A percentile compares a stretch with the other conserved stretches of the same genome.
phyloP scores from a whole-genome alignment of 2,888 invertebrate species.

The Pecten maximus region DNA sequence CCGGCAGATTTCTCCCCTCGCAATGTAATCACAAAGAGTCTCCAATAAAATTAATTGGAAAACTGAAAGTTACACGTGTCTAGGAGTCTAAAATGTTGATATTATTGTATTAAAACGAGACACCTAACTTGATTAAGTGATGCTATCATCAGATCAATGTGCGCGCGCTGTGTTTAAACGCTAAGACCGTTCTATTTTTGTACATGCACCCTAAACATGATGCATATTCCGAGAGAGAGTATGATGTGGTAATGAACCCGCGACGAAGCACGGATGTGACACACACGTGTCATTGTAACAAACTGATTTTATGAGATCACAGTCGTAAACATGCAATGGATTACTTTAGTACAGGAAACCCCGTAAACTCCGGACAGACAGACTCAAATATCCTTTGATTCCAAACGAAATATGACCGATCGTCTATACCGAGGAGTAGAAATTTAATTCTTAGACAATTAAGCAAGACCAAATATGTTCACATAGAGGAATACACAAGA shows the following conservation, averaged over 20 bases:
- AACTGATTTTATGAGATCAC: neutral
- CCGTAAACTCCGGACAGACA: neutral
- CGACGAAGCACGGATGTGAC: neutral
- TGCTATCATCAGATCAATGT: neutral
- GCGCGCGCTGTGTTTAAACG: neutral
- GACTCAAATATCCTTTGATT: neutral
- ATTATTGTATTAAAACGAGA: conserved; percentile 33
- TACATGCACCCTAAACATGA: neutral
- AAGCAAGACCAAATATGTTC: too few species aligned
- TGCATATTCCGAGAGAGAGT: neutral
- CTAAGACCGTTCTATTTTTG: conserved; percentile 21
- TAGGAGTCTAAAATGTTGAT: conserved; percentile 9
- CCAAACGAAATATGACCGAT: neutral
- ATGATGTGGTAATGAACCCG: neutral
- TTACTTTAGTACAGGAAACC: neutral
- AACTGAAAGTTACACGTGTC: conserved; percentile 30
- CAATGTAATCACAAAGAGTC: neutral
- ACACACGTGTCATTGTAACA: conserved; percentile 1
- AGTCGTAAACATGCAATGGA: neutral
- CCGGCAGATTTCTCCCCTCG: neutral
- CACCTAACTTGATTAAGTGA: conserved; percentile 12
- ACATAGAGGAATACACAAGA: too few species aligned
- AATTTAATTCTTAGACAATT: too few species aligned
- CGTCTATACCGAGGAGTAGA: neutral
- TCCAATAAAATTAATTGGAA: conserved; percentile 17